Conservation (phyloP, 2,797 vertebrate species). For the Petrocephalus schoutedeni region DNA sequence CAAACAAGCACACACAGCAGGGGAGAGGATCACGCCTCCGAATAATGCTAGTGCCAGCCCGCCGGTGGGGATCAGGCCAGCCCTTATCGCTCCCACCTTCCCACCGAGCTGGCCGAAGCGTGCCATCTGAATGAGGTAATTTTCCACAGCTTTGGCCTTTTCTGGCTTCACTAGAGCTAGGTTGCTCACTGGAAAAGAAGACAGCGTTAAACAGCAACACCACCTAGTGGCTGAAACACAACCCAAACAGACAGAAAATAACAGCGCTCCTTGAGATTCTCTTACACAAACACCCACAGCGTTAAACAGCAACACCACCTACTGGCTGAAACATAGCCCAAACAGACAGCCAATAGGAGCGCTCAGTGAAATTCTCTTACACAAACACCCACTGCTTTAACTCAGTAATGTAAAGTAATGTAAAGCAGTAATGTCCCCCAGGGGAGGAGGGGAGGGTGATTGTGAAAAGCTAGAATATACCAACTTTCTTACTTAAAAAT, state of each 20-base stretch:
- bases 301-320: background rate
- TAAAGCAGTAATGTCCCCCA: background rate
- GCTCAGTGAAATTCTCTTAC: background rate
- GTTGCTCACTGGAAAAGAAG: slow-evolving; percentile 80
- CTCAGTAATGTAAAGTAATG: too few relatives aligned
- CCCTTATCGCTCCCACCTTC: slow-evolving; percentile 71
- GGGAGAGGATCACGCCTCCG: background rate
- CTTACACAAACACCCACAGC: background rate
- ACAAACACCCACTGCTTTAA: background rate
- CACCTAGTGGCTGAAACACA: slow-evolving; percentile 10
- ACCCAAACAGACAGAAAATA: background rate
- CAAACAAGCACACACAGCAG: background rate
- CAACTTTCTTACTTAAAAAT: background rate
- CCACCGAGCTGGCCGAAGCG: slow-evolving; percentile 81
- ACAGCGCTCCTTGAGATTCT: background rate
- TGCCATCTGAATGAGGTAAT: slow-evolving; percentile 97
- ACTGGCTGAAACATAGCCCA: background rate
- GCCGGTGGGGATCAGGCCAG: background rate
- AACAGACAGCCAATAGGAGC: background rate
- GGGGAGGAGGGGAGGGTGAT: background rate
- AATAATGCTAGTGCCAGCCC: background rate
- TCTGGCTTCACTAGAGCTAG: slow-evolving; percentile 96
- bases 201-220: background rate
- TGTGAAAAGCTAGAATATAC: background rate
- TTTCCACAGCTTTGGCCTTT: slow-evolving; percentile 92